Conservation (phyloP, 2,888 invertebrate genomes). For the Caenorhabditis sulstoni region DNA sequence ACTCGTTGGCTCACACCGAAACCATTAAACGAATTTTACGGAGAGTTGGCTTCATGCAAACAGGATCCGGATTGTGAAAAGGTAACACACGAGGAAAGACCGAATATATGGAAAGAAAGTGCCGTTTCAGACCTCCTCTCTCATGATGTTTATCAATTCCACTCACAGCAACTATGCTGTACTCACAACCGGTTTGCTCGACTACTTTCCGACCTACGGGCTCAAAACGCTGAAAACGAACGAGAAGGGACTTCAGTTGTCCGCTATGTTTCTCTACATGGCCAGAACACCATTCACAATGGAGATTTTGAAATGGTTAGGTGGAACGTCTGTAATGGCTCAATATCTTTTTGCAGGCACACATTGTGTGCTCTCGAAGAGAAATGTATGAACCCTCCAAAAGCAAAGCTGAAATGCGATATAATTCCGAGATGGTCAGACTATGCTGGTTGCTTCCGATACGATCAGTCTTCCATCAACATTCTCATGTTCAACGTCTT, state of each 20-base stretch:
- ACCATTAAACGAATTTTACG: slow-evolving; percentile 23
- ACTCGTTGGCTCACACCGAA: slow-evolving; percentile 30
- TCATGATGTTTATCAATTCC: slow-evolving; percentile 43
- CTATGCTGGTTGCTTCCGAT: slow-evolving; percentile 44
- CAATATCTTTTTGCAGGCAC: slow-evolving; percentile 21
- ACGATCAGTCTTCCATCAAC: slow-evolving; percentile 41
- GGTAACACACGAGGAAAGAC: no score
- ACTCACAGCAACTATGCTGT: slow-evolving; percentile 37
- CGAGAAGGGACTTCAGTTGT: slow-evolving; percentile 38
- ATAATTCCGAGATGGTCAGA: slow-evolving; percentile 21
- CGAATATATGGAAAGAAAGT: no score
- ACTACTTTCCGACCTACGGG: slow-evolving; percentile 36
- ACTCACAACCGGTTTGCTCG: slow-evolving; percentile 19
- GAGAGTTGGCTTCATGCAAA: slow-evolving; percentile 19
- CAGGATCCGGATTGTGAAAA: slow-evolving; percentile 33
- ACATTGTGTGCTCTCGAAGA: slow-evolving; percentile 35
- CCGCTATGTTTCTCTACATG: slow-evolving; percentile 28
- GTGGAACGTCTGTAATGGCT: not conserved
- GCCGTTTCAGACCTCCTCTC: slow-evolving; percentile 19
- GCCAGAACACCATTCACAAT: slow-evolving; percentile 38
- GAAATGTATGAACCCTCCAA: slow-evolving; percentile 39
- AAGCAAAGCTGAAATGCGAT: slow-evolving; percentile 36
- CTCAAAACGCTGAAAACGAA: slow-evolving; percentile 29
- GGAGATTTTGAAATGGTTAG: slow-evolving; percentile 38
- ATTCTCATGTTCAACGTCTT: slow-evolving; percentile 40